These are phyloP conservation scores for Mythimna ferrago DNA, from an alignment of 2,888 invertebrate genomes.

Conservation along the genomic window DNA sequence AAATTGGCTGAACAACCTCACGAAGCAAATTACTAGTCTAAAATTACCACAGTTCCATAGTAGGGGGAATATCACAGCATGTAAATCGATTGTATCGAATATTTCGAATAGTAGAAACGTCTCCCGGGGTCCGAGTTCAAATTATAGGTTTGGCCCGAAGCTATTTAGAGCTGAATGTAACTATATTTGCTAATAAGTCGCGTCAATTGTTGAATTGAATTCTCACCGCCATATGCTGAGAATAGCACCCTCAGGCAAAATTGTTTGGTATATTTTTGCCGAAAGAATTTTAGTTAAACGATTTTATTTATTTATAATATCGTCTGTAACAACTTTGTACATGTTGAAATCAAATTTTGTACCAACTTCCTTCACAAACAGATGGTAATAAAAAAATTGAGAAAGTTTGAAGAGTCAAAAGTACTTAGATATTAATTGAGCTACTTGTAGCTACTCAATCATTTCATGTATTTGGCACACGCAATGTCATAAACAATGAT, in stretches of 20 bases:
- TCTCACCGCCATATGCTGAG: conserved; percentile 77
- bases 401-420: conserved; percentile 58
- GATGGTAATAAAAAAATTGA: conserved; percentile 62
- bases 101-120: conserved; percentile 74
- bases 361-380: conserved; percentile 61
- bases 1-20: conserved; percentile 70
- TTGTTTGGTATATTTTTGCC: conserved; percentile 24
- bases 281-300: conserved; percentile 37
- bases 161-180: conserved; percentile 83
- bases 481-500: conserved; percentile 54
- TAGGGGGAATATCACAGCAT: conserved; percentile 77
- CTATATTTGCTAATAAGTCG: conserved; percentile 86
- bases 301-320: conserved; percentile 50
- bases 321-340: conserved; percentile 46
- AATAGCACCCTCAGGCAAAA: conserved; percentile 69
- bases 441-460: conserved; percentile 57
- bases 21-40: conserved; percentile 75
- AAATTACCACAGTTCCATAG: conserved; percentile 75
- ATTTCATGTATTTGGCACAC: conserved; percentile 53
- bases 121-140: conserved; percentile 81
- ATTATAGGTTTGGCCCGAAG: conserved; percentile 87
- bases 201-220: conserved; percentile 81
- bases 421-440: conserved; percentile 38
- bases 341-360: conserved; percentile 55
- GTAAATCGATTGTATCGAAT: conserved; percentile 81